phyloP scores from a whole-genome alignment of 2,888 invertebrate genomes.

The Brachypterus glaber region DNA sequence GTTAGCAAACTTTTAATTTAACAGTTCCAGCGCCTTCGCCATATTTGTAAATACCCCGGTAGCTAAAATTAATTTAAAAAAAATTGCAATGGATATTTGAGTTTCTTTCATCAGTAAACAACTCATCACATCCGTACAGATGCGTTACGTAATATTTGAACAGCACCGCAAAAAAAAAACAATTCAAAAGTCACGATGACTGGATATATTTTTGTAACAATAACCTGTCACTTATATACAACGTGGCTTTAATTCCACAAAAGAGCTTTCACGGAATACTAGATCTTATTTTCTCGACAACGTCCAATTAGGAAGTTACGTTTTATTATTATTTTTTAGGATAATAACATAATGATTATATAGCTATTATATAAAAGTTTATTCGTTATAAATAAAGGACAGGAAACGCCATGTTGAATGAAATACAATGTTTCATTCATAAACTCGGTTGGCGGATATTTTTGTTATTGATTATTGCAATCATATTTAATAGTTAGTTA shows the following conservation, averaged over 20 bases:
- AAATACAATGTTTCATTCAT: no score
- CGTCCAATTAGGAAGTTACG: conserved; percentile 35
- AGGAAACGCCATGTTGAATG: conserved; percentile 26
- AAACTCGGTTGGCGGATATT: no score
- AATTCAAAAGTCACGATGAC: conserved; percentile 26
- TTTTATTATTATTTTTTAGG: conserved; percentile 33
- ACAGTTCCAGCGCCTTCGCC: no score
- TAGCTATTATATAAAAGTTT: conserved; percentile 36
- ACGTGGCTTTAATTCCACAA: conserved; percentile 27
- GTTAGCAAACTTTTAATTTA: no score
- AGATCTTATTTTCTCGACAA: conserved; percentile 31
- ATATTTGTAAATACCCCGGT: no score
- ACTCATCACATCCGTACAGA: no score
- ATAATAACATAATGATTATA: conserved; percentile 35
- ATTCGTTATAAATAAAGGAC: conserved; percentile 32
- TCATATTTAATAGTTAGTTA: no score
- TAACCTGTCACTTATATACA: conserved; percentile 28
- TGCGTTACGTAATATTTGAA: conserved; percentile 5
- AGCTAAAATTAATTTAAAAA: no score
- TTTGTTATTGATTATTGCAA: no score
- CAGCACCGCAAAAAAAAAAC: not conserved
- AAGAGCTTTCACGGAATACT: conserved; percentile 26
- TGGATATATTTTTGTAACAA: conserved; percentile 26
- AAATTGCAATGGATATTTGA: no score
- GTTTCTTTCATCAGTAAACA: no score